phyloP scores from a whole-genome alignment of 2,888 invertebrate genomes.

The Ceramica pisi region DNA sequence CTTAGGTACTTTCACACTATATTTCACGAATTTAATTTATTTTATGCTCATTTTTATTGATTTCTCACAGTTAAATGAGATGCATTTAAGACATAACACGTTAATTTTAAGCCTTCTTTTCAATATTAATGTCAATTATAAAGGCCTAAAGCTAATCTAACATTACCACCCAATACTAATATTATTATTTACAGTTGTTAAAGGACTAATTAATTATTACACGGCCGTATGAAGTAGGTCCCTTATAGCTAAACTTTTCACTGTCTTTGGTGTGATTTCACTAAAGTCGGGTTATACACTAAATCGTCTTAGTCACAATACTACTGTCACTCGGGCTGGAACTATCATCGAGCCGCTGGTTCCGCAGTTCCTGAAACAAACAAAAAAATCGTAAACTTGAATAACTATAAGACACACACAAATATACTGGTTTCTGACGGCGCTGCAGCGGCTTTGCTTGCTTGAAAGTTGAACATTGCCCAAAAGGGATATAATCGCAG shows the following conservation, averaged over 20 bases:
- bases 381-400: no score
- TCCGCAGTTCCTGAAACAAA: slow-evolving; percentile 84
- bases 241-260: slow-evolving; percentile 59
- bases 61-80: slow-evolving; percentile 3
- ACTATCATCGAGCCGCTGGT: slow-evolving; percentile 82
- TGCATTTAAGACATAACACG: slow-evolving; percentile 24
- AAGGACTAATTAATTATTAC: slow-evolving; percentile 53
- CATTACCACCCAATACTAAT: not conserved
- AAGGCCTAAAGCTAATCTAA: slow-evolving; percentile 41
- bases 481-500: no score
- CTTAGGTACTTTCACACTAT: no score
- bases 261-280: slow-evolving; percentile 77
- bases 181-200: slow-evolving; percentile 58
- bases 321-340: slow-evolving; percentile 88
- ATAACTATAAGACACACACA: no score
- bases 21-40: no score
- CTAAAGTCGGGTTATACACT: slow-evolving; percentile 89
- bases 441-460: no score
- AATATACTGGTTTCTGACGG: no score
- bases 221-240: slow-evolving; percentile 49
- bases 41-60: not conserved
- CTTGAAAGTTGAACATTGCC: no score
- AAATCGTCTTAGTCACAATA: slow-evolving; percentile 89
- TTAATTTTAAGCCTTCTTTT: slow-evolving; percentile 28
- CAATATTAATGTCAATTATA: slow-evolving; percentile 31